Evolutionary conservation across 2,113 vertebrate genomes (phyloP).

Genomic region (Neolamprologus kungweensis): DNA sequence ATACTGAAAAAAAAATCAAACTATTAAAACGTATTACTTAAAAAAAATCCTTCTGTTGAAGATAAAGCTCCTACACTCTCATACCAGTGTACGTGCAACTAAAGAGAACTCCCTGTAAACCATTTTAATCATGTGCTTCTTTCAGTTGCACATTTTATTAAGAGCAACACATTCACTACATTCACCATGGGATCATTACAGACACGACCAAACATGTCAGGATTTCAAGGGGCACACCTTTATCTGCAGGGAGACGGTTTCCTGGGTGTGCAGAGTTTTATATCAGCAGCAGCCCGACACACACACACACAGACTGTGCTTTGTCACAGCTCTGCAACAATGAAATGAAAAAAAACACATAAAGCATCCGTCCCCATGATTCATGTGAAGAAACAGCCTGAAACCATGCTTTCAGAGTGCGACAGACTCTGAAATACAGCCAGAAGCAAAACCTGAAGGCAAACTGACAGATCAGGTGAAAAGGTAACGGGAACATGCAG

Average conservation of each 20-base stretch:
- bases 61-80: neutral
- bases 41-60: neutral
- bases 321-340: neutral
- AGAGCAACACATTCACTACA: neutral
- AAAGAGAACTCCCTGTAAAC: neutral
- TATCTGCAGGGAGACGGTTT: neutral
- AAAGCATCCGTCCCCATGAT: neutral
- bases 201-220: slow-evolving; percentile 23
- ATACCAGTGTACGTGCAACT: neutral
- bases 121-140: neutral
- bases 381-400: neutral
- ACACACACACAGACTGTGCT: neutral
- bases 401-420: neutral
- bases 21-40: fast-evolving
- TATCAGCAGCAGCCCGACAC: fast-evolving
- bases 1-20: neutral
- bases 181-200: neutral
- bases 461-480: neutral
- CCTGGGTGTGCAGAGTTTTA: neutral
- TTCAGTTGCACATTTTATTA: neutral
- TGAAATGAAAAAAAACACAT: neutral
- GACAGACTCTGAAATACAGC: neutral
- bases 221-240: neutral
- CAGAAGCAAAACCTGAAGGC: neutral
- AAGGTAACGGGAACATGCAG: neutral